Evolutionary conservation across 2,888 invertebrate genomes (phyloP), one percentile per base, ranked within the genome.

Genomic region (Andricus curvator): DNA sequence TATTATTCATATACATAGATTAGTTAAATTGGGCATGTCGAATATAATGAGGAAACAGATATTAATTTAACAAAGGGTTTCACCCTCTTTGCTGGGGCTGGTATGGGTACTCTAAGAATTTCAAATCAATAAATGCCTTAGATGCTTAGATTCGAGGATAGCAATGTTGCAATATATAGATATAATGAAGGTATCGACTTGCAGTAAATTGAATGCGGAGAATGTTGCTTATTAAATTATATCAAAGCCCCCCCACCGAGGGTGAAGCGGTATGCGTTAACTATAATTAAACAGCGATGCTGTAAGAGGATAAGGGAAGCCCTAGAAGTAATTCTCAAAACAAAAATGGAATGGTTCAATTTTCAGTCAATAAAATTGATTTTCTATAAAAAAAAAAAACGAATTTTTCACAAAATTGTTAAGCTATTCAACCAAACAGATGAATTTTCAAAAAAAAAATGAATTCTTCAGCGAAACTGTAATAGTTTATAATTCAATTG

Each of bases 61-160:
- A 51, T 51, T 51, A 51, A 20, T 20, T 51, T 8, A 51, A 51
- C 51, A 20, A 51, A 51, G 51, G 8, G n/a, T 17, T 62, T 62
- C 60, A 62, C 22, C 60, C 60, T 62, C 60, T 62, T 25, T 62
- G 9, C 13, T 25, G 22, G 13, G 13, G 60, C 37, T 8, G 8
- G 37, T 37, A n/a, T 60, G 22, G 22, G 60, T 62, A 62, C 60
- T 62, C 60, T 62, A 62, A 62, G 60, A 25, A 62, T 62, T 62
- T 62, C 60, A 25, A n/a, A 62, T 62, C 60, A 25, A 62, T 62
- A 62, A 13, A 62, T 62, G 13, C 60, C 37, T 37, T 37, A 37
- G 37, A 37, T 37, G 37, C 22, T 62, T 62, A 62, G 60, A 62
- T 62, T 25, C 60, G n/a, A 1, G 60, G 9, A 22, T 62, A 25